phyloP scores from a whole-genome alignment of 2,113 vertebrate genomes.

The Athene cunicularia region DNA sequence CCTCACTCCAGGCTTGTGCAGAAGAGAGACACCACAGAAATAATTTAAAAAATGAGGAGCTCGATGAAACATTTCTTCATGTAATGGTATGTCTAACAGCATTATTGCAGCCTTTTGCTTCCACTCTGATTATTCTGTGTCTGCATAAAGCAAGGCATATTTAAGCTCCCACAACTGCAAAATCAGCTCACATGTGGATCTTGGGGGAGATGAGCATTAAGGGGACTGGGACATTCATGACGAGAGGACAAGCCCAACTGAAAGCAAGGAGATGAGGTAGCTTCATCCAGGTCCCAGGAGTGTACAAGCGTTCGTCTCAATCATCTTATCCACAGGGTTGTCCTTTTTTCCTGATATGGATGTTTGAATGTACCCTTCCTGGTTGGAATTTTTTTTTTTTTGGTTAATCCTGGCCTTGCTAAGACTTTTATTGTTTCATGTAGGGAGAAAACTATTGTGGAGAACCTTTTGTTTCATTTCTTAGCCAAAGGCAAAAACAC shows the following conservation, averaged over 20 bases:
- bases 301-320: neutral
- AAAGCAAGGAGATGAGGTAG: neutral
- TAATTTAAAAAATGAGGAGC: neutral
- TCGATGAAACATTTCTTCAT: neutral
- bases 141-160: neutral
- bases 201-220: neutral
- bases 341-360: neutral
- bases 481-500: neutral
- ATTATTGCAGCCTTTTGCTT: neutral
- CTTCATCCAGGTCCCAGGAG: neutral
- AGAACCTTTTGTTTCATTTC: neutral
- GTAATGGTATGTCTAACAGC: neutral
- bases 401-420: neutral
- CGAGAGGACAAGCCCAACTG: neutral
- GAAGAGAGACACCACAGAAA: neutral
- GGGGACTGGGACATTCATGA: neutral
- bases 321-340: neutral
- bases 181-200: neutral
- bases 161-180: neutral
- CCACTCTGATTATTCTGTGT: neutral
- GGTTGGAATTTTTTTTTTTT: neutral
- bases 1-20: neutral
- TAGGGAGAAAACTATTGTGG: too few species aligned
- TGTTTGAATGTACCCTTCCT: neutral
- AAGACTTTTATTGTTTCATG: neutral